A percentile compares a stretch with the other conserved stretches of the same genome.
phyloP scores from a whole-genome alignment of 2,797 vertebrate genomes.

The Gymnothorax reevesii region DNA sequence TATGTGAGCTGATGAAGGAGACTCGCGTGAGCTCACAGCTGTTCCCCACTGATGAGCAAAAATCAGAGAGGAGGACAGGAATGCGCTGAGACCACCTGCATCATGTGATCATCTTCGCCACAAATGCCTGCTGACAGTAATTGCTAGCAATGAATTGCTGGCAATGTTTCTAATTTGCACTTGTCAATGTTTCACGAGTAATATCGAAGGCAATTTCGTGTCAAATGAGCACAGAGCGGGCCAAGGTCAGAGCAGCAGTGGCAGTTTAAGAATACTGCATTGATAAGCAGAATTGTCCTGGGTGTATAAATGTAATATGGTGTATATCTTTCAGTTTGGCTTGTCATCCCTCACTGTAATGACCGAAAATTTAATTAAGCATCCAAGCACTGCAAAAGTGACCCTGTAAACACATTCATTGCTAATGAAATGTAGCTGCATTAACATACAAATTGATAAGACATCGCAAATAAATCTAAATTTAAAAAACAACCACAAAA shows the following conservation, averaged over 20 bases:
- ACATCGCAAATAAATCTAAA: not conserved
- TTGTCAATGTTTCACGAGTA: constrained; percentile 31
- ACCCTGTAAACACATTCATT: not conserved
- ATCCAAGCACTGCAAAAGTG: constrained; percentile 1
- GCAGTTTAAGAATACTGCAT: constrained; percentile 10
- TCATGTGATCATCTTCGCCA: not conserved
- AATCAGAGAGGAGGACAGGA: not conserved
- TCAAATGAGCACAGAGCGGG: constrained; percentile 8
- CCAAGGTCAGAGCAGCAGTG: constrained; percentile 14
- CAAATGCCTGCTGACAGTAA: constrained; percentile 31
- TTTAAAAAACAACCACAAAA: too few relatives aligned
- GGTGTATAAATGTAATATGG: constrained; percentile 18
- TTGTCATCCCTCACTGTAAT: constrained; percentile 7
- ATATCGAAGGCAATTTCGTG: constrained; percentile 32
- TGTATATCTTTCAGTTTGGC: constrained; percentile 25
- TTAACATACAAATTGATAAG: not conserved
- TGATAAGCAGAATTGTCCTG: constrained; percentile 19
- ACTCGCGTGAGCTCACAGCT: not conserved
- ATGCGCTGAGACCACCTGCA: not conserved
- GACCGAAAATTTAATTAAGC: not conserved
- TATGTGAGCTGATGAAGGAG: constrained; percentile 21
- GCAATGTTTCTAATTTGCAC: constrained; percentile 33
- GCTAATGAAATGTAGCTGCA: not conserved
- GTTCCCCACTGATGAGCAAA: constrained; percentile 6
- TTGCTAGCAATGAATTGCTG: constrained; percentile 32